Base-by-base conservation (phyloP, 2,888 invertebrate genomes). In the Cyclophora punctaria region DNA sequence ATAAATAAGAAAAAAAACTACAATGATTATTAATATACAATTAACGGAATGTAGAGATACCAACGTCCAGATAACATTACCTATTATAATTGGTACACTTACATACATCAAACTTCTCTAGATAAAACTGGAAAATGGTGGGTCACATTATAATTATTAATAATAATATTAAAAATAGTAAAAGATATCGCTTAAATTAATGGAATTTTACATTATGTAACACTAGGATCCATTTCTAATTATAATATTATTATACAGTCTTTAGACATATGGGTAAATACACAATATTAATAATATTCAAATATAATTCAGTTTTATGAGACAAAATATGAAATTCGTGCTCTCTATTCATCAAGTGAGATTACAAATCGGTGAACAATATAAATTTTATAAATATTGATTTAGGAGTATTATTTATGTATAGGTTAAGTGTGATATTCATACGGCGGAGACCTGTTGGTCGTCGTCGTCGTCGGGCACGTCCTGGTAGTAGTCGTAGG, bases 401-500 rank as follows among this genome's bases (percentile, higher is more conserved):
- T 78, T 70, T 57, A 59, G 42, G 80, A 80, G 79, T 80, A 81
- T 82, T 77, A 46, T 44, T 44, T 44, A 44, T 44, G 20, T 44
- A 44, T 44, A 34, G 6, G 44, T 44, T 44, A 69, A 75, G 67
- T 63, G 56, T 20, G 20, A 20, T 20, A 47, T 74, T 82, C 74
- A 87, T 73, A 89, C 89, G 45, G 89, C 89, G 34, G 89, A 89
- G 48, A 89, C 89, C 68, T 89, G 89, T 63, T 89, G 89, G 64
- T 89, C 89, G 53, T 89, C 89, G 49, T 89, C 89, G 58, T 89
- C 89, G 58, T 89, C 89, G 5, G 85, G 87, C 50, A 80, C 68
- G 59, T 85, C 86, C 60, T 84, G 88, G 60, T 93, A 93, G 78
- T 92, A 94, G 74, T 93, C 93, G 78, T 92, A 93, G 64, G 92